Evolutionary conservation across 2,797 vertebrate species (phyloP).

Genomic region (Scyliorhinus canicula): DNA sequence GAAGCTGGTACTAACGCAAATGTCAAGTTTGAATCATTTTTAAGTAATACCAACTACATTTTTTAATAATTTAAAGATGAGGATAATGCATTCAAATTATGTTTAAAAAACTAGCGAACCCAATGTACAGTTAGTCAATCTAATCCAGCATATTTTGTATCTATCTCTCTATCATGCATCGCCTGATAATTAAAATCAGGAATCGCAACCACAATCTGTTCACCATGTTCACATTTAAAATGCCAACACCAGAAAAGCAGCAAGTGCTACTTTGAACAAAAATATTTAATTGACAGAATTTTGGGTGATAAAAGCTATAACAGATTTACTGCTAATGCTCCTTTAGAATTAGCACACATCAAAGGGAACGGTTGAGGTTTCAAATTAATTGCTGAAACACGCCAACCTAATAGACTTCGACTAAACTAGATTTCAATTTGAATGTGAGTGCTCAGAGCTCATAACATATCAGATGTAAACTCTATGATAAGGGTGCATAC

Average conservation of each 20-base stretch:
- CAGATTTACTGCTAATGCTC: neutral
- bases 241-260: neutral
- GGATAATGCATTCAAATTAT: neutral
- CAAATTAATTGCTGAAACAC: neutral
- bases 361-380: neutral
- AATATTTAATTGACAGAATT: neutral
- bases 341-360: neutral
- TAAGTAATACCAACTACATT: neutral
- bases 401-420: neutral
- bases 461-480: neutral
- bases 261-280: neutral
- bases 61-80: neutral
- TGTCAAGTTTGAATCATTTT: neutral
- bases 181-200: neutral
- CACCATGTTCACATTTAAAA: constrained; percentile 1
- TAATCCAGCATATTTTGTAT: neutral
- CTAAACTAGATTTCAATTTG: neutral
- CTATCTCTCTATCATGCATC: neutral
- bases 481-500: no score
- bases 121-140: no score
- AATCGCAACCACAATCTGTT: neutral
- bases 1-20: neutral
- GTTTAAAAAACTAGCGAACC: no score
- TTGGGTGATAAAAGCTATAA: neutral
- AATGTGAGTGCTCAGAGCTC: neutral